Evolutionary conservation across 2,113 vertebrate species (phyloP).

Genomic region (Regulus satrapa): DNA sequence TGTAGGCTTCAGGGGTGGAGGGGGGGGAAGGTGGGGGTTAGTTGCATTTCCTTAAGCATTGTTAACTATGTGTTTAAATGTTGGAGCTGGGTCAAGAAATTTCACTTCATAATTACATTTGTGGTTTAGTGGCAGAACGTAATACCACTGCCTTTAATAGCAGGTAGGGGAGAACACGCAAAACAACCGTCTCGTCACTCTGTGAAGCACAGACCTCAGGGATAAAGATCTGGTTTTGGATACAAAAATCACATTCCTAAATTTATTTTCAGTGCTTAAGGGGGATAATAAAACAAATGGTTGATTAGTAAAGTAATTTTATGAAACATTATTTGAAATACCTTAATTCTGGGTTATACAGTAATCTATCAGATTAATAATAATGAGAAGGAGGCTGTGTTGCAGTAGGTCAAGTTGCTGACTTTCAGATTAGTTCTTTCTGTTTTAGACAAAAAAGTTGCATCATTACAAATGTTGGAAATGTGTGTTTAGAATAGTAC

Average conservation of each 20-base stretch:
- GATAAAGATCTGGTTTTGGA: background rate
- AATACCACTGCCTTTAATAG: background rate
- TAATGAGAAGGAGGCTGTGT: background rate
- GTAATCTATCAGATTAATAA: background rate
- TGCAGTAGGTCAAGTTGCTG: background rate
- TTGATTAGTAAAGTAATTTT: background rate
- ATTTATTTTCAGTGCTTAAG: background rate
- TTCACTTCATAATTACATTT: background rate
- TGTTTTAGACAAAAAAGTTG: background rate
- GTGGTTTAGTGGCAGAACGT: background rate
- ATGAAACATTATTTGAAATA: background rate
- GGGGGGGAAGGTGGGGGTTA: background rate
- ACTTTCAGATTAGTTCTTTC: background rate
- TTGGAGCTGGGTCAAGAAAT: conserved; percentile 2
- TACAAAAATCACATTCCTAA: background rate
- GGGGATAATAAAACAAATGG: background rate
- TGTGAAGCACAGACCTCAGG: background rate
- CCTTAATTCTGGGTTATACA: background rate
- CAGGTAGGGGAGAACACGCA: background rate
- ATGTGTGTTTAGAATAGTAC: background rate
- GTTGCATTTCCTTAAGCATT: conserved; percentile 29
- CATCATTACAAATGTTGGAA: background rate
- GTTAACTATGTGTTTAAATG: conserved; percentile 5
- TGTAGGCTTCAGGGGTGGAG: background rate
- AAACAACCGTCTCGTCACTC: background rate